These are phyloP conservation scores for Chymomyza amoena DNA, from an alignment of 2,888 invertebrate species.

Conservation along the genomic window DNA sequence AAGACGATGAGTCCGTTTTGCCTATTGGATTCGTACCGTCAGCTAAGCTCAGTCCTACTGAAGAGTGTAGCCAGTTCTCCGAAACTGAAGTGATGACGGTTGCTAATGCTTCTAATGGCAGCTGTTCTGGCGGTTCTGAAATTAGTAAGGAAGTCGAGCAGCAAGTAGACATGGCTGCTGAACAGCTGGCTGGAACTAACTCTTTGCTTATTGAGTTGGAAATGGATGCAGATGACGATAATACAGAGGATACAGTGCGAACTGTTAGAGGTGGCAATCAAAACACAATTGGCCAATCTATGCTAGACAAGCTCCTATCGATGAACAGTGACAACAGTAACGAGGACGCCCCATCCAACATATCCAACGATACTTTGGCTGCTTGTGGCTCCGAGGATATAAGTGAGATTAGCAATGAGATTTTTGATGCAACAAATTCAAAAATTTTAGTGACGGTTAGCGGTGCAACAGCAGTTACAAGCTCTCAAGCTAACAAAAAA, in stretches of 20 bases:
- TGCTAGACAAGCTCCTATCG: conserved; percentile 75
- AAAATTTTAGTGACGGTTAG: conserved; percentile 12
- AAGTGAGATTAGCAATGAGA: conserved; percentile 75
- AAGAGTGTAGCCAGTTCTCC: not conserved
- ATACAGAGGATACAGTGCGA: conserved; percentile 75
- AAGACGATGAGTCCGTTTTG: conserved; percentile 65
- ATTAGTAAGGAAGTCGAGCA: not conserved
- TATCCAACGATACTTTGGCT: conserved; percentile 75
- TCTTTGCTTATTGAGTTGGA: conserved; percentile 57
- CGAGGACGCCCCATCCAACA: conserved; percentile 73
- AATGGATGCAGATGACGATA: conserved; percentile 74
- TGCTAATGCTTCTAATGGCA: not conserved
- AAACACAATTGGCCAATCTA: conserved; percentile 70
- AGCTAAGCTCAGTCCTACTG: not conserved
- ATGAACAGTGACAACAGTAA: conserved; percentile 78
- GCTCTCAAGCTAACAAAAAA: not conserved
- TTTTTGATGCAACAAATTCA: conserved; percentile 55
- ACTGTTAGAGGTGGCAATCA: conserved; percentile 50
- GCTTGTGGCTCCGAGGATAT: conserved; percentile 75
- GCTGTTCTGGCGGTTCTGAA: not conserved
- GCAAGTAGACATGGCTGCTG: not conserved
- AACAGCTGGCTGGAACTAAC: not conserved
- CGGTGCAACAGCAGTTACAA: conserved; percentile 24
- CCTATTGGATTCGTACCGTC: conserved; percentile 41
- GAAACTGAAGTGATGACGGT: not conserved